phyloP scores from a whole-genome alignment of 2,113 vertebrate genomes.

The Platycercus adscitus region DNA sequence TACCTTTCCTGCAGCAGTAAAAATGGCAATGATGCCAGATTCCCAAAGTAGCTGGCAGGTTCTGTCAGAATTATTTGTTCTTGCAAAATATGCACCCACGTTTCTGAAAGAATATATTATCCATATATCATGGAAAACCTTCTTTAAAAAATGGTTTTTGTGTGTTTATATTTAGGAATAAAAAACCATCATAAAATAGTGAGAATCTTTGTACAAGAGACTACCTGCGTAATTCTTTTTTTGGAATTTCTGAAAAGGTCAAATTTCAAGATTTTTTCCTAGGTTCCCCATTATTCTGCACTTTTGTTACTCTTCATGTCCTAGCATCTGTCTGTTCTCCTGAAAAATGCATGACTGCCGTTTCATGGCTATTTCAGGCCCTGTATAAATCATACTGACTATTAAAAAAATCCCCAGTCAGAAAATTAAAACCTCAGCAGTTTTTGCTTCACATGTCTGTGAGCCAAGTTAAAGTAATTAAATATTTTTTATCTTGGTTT shows the following conservation, averaged over 20 bases:
- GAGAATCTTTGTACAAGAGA: not conserved
- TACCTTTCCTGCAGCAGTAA: not conserved
- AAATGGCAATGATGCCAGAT: not conserved
- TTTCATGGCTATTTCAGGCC: not conserved
- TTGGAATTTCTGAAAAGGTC: not conserved
- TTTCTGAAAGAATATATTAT: not conserved
- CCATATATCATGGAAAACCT: not conserved
- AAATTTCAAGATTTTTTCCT: not conserved
- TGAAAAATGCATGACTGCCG: not conserved
- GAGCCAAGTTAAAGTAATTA: conserved; percentile 19
- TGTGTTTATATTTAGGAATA: not conserved
- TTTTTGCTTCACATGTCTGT: conserved; percentile 9
- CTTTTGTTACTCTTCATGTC: not conserved
- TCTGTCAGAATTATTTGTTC: not conserved
- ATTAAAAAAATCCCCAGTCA: not conserved
- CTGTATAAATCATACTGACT: conserved; percentile 24
- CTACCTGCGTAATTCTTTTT: not conserved
- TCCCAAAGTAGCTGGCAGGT: not conserved
- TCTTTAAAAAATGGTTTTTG: rapidly evolving
- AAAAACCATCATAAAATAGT: not conserved
- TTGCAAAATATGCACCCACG: not conserved
- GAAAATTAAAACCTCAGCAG: conserved; percentile 41
- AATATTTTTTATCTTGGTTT: not conserved
- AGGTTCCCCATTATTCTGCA: not conserved
- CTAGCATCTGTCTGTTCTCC: not conserved